These are phyloP conservation scores for Rhipidura dahli DNA, from an alignment of 2,113 vertebrate species.

Conservation along the genomic window DNA sequence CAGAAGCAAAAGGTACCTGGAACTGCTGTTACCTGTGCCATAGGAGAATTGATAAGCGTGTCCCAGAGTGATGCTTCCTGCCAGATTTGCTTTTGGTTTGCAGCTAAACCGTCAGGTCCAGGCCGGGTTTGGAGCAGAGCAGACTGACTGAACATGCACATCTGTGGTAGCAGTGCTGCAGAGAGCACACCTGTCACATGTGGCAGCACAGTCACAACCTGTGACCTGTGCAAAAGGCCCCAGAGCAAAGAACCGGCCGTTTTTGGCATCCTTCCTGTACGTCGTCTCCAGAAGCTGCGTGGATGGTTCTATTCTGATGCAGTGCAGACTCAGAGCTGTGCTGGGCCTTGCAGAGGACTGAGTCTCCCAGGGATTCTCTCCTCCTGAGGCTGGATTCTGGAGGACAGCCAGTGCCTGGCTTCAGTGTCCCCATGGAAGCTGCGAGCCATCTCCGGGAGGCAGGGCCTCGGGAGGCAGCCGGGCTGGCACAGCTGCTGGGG, in stretches of 20 bases:
- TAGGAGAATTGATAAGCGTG: neutral
- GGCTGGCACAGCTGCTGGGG: neutral
- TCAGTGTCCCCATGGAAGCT: rapidly evolving
- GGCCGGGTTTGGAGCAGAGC: neutral
- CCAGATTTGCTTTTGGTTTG: neutral
- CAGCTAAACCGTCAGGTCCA: neutral
- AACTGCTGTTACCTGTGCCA: neutral
- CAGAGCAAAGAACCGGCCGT: neutral
- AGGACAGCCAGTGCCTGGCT: neutral
- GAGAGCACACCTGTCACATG: neutral
- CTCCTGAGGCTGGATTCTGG: rapidly evolving
- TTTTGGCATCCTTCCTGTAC: neutral
- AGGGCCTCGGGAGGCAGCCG: rapidly evolving
- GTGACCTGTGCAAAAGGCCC: neutral
- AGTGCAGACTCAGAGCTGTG: neutral
- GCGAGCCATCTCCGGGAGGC: rapidly evolving
- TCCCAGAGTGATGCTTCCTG: neutral
- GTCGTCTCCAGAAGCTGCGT: rapidly evolving
- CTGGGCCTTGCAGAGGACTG: neutral
- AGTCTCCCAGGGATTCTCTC: neutral
- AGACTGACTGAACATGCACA: neutral
- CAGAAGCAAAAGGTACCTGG: neutral
- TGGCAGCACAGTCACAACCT: neutral
- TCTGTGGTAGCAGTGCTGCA: neutral
- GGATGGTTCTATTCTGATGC: rapidly evolving